phyloP scores from a whole-genome alignment of 1,140 invertebrate genomes.

The Listronotus bonariensis region DNA sequence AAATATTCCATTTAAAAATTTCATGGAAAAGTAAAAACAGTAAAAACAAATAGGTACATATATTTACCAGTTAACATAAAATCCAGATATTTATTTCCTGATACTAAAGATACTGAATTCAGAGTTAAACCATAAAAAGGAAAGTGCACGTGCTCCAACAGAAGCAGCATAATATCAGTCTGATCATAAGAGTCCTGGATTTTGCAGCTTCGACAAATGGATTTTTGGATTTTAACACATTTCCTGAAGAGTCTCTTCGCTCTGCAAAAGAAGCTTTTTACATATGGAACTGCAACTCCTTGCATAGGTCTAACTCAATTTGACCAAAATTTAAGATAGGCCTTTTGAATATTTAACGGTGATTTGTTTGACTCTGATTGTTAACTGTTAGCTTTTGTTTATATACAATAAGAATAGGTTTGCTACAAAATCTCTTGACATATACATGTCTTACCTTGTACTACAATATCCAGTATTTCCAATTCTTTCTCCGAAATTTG shows the following conservation, averaged over 20 bases:
- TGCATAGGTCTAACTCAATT: no score
- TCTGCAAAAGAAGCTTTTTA: no score
- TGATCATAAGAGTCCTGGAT: conserved; percentile 62
- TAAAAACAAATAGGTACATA: no score
- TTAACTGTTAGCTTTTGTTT: no score
- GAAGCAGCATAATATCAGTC: conserved; percentile 67
- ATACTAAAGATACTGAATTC: conserved; percentile 76
- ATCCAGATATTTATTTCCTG: conserved; percentile 71
- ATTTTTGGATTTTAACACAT: conserved; percentile 21
- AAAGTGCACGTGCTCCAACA: conserved; percentile 73
- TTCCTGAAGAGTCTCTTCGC: conserved; percentile 13
- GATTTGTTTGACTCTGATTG: no score
- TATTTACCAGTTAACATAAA: conserved; percentile 66
- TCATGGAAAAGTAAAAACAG: no score
- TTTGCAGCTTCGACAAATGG: conserved; percentile 60
- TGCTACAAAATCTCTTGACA: no score
- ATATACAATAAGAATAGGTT: no score
- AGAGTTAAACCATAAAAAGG: conserved; percentile 80
- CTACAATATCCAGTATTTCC: conserved; percentile 45
- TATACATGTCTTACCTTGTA: conserved; percentile 1
- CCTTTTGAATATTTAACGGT: no score
- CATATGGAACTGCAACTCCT: no score
- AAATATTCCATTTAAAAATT: no score
- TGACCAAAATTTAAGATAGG: no score
- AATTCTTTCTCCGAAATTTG: conserved; percentile 61